These are phyloP conservation scores for Venturia canescens DNA, from an alignment of 1,140 invertebrate species.

Conservation along the genomic window DNA sequence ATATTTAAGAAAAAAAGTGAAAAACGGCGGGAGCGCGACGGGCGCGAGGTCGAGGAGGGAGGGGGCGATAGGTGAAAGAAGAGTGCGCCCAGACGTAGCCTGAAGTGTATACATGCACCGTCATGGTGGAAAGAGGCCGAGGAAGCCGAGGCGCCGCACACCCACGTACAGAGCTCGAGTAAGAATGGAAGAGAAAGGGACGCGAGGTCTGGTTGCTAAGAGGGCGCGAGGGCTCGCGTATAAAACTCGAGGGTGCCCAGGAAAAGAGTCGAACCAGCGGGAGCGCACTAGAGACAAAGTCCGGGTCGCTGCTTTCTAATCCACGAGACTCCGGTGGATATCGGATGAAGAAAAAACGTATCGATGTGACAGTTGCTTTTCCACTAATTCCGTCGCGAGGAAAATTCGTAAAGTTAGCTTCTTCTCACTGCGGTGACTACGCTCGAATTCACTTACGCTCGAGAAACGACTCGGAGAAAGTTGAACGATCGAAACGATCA, in stretches of 20 bases:
- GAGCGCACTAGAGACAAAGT: constrained; percentile 40
- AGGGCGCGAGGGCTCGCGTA: constrained; percentile 31
- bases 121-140: constrained; percentile 1
- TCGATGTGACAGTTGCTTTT: not conserved
- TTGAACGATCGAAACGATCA: constrained; percentile 41
- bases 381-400: too few relatives aligned
- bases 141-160: constrained; percentile 2
- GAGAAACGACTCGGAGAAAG: not conserved
- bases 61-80: constrained; percentile 11
- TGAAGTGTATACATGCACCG: constrained; percentile 23
- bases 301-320: constrained; percentile 6
- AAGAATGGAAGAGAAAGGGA: constrained; percentile 12
- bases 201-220: not conserved
- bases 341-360: too few relatives aligned
- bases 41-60: not conserved
- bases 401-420: not conserved
- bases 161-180: not conserved
- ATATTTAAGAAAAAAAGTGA: not conserved
- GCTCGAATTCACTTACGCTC: constrained; percentile 27
- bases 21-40: not conserved
- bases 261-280: constrained; percentile 36
- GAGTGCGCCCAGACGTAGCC: constrained; percentile 25
- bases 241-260: constrained; percentile 44
- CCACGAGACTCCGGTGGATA: not conserved
- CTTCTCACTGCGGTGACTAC: not conserved